A percentile compares a stretch with the other conserved stretches of the same genome.
phyloP scores from a whole-genome alignment of 1,140 invertebrate genomes.

The Ceratosolen solmsi region DNA sequence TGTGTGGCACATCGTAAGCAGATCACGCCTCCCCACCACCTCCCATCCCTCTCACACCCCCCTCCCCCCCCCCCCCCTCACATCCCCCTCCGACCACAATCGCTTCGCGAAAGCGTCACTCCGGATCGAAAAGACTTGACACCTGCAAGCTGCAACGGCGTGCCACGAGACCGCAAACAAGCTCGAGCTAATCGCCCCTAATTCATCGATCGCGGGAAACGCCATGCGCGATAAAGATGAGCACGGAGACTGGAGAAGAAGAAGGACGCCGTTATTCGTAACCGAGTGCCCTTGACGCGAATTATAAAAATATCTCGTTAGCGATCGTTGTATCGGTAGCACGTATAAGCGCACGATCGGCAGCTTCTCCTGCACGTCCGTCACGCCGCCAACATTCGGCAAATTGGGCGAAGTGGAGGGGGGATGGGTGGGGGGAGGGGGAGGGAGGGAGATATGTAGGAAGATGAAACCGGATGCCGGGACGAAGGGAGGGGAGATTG shows the following conservation, averaged over 20 bases:
- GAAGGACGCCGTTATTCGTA: conserved; percentile 33
- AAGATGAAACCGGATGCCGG: too few species aligned
- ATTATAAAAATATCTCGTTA: conserved; percentile 72
- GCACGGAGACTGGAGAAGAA: conserved; percentile 57
- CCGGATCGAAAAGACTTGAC: too few species aligned
- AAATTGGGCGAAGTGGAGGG: neutral
- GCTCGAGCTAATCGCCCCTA: too few species aligned
- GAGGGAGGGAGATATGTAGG: too few species aligned
- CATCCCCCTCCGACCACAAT: too few species aligned
- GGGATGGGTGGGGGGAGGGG: too few species aligned
- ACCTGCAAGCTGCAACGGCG: too few species aligned
- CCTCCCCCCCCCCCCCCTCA: too few species aligned
- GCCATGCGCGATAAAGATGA: conserved; percentile 32
- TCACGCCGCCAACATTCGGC: conserved; percentile 12
- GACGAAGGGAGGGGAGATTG: neutral
- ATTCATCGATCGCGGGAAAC: too few species aligned
- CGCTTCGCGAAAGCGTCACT: too few species aligned
- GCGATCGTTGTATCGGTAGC: conserved; percentile 66
- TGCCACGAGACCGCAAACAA: too few species aligned
- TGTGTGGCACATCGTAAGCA: conserved; percentile 19
- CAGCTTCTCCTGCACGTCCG: neutral
- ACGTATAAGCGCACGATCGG: conserved; percentile 6
- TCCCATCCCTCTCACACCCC: neutral
- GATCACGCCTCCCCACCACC: conserved; percentile 30
- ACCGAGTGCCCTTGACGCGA: conserved; percentile 54